Evolutionary conservation across 2,888 invertebrate species (phyloP).

Genomic region (Eubasilissa splendida): DNA sequence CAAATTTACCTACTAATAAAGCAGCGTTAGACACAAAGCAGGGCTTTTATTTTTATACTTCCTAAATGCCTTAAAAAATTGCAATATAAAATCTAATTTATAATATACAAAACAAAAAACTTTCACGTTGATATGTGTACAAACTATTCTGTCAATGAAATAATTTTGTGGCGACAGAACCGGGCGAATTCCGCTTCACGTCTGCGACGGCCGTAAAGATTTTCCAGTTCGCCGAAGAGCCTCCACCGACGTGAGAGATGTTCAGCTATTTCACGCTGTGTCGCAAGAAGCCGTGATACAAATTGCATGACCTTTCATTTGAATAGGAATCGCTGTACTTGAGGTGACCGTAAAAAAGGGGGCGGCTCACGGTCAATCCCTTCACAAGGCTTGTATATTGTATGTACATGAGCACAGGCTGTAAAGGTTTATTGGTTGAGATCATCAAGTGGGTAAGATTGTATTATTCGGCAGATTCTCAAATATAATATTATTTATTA

Average conservation of each 20-base stretch:
- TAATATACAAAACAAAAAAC: too few relatives aligned
- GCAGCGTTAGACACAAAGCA: too few relatives aligned
- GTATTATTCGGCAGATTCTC: too few relatives aligned
- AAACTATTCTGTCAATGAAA: too few relatives aligned
- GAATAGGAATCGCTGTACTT: conserved; percentile 49
- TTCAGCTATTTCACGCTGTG: not conserved
- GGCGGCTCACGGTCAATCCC: conserved; percentile 27
- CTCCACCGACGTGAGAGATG: not conserved
- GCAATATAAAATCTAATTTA: too few relatives aligned
- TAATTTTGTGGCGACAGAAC: too few relatives aligned
- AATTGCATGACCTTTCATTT: conserved; percentile 45
- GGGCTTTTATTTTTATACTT: too few relatives aligned
- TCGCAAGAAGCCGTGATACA: conserved; percentile 37
- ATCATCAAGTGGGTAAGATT: not conserved
- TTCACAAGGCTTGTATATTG: conserved; percentile 12
- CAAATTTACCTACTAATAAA: too few relatives aligned
- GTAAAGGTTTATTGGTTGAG: not conserved
- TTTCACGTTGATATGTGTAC: too few relatives aligned
- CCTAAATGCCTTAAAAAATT: too few relatives aligned
- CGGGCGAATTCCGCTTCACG: not conserved
- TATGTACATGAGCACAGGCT: not conserved
- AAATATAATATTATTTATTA: too few relatives aligned
- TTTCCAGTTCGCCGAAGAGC: not conserved
- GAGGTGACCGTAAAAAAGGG: conserved; percentile 23
- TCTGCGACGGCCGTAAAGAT: conserved; percentile 1